Evolutionary conservation across 2,113 vertebrate genomes (phyloP).

Genomic region (Solea solea): DNA sequence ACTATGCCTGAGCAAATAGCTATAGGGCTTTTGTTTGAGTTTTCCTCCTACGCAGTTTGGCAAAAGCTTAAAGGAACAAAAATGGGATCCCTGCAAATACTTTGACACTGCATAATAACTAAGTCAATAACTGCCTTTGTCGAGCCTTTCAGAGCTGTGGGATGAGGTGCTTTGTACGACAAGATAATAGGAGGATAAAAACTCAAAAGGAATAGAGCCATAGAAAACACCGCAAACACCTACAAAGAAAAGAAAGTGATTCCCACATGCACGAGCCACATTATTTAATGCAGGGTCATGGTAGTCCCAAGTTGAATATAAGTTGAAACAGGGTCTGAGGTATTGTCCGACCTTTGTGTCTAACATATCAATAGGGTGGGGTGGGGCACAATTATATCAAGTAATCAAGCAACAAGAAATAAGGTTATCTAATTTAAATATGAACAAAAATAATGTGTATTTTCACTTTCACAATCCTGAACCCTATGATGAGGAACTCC

Average conservation of each 20-base stretch:
- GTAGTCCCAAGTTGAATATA: background rate
- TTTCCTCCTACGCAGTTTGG: conserved; percentile 40
- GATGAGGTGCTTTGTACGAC: background rate
- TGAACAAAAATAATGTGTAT: no score
- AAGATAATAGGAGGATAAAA: background rate
- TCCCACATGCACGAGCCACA: background rate
- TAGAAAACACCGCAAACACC: background rate
- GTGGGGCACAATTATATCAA: no score
- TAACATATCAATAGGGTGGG: no score
- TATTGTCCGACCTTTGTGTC: no score
- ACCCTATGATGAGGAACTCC: no score
- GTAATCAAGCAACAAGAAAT: no score
- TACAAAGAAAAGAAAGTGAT: background rate
- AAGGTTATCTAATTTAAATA: no score
- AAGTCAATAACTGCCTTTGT: conserved; percentile 25
- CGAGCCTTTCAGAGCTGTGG: conserved; percentile 3
- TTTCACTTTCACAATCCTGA: no score
- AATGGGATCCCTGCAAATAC: conserved; percentile 14
- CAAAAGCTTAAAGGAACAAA: conserved; percentile 26
- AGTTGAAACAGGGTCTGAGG: background rate
- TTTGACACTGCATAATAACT: conserved; percentile 20
- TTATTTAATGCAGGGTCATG: background rate
- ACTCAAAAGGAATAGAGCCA: background rate
- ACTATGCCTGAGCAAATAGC: conserved; percentile 30
- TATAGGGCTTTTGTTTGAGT: conserved; percentile 38